Evolutionary conservation across 2,888 invertebrate species (phyloP).

Genomic region (Acleris sparsana): DNA sequence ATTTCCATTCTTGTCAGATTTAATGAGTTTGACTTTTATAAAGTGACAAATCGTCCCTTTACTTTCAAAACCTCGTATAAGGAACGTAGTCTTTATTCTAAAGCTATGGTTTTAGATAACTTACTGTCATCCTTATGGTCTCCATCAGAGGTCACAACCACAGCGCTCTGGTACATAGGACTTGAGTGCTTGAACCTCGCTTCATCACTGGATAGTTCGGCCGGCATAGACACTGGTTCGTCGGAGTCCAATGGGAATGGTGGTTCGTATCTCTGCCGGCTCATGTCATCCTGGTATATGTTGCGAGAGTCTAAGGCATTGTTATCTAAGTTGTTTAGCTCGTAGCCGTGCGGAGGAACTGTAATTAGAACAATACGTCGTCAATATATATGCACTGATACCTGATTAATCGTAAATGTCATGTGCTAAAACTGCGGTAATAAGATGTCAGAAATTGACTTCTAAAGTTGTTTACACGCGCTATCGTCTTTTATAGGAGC

Average conservation of each 20-base stretch:
- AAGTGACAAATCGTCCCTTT: too few relatives aligned
- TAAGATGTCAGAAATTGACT: slow-evolving; percentile 12
- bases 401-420: too few relatives aligned
- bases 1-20: too few relatives aligned
- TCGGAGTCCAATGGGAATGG: slow-evolving; percentile 72
- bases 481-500: slow-evolving; percentile 28
- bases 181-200: slow-evolving; percentile 87
- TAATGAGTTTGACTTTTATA: too few relatives aligned
- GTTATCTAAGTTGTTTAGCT: slow-evolving; percentile 86
- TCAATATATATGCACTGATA: background rate
- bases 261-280: slow-evolving; percentile 66
- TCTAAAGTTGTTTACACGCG: slow-evolving; percentile 20
- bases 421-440: background rate
- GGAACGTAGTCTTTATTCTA: too few relatives aligned
- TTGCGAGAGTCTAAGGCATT: slow-evolving; percentile 86
- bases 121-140: slow-evolving; percentile 75
- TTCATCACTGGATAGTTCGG: slow-evolving; percentile 68
- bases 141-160: slow-evolving; percentile 78
- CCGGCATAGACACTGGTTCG: slow-evolving; percentile 77
- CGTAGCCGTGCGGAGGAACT: slow-evolving; percentile 86
- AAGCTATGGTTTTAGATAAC: slow-evolving; percentile 26
- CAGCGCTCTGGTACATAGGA: slow-evolving; percentile 90
- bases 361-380: slow-evolving; percentile 49
- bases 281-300: slow-evolving; percentile 76
- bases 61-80: too few relatives aligned